A percentile compares a stretch with the other conserved stretches of the same genome.
Conservation (phyloP, 2,113 vertebrate genomes). For the Mus musculus region GRCm39 chr2:90560501-90561000, state of each 20-base stretch:
- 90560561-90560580: background rate
- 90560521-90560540: conserved; percentile 17
- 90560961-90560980: background rate
- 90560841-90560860: background rate
- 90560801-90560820: background rate
- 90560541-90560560: background rate
- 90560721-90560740: too few species aligned
- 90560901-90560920: background rate
- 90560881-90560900: background rate
- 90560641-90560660: background rate
- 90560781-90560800: background rate
- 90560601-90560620: background rate
- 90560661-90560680: background rate
- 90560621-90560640: background rate
- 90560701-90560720: background rate
- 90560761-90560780: background rate
- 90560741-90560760: background rate
- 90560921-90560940: background rate
- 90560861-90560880: background rate
- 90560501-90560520: background rate
- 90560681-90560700: background rate
- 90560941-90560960: background rate
- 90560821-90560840: background rate
- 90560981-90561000: background rate
- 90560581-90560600: background rate